These are phyloP conservation scores for Azemiops feae DNA, from an alignment of 2,113 vertebrate species.

Conservation along the genomic window DNA sequence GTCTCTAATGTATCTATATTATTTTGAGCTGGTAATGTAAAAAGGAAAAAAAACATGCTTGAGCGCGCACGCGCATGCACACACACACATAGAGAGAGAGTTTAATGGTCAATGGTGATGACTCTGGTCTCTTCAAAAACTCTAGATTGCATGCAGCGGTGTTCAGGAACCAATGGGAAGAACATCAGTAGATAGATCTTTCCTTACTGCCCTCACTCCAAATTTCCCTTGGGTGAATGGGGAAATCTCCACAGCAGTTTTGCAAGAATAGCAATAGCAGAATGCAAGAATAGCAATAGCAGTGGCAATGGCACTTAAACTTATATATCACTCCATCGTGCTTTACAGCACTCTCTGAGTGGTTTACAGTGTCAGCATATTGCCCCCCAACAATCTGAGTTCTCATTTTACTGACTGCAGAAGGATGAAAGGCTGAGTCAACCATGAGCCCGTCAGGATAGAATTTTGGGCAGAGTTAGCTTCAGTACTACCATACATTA, in stretches of 20 bases:
- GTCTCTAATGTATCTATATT: background rate
- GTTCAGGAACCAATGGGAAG: background rate
- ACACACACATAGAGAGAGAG: background rate
- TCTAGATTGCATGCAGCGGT: background rate
- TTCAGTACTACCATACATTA: background rate
- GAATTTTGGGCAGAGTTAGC: background rate
- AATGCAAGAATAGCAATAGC: background rate
- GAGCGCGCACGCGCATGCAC: background rate
- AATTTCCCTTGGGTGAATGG: background rate
- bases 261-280: background rate
- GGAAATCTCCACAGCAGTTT: background rate
- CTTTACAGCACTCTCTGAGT: background rate
- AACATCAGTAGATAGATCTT: background rate
- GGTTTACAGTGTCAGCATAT: background rate
- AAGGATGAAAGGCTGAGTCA: background rate
- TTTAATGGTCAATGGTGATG: background rate
- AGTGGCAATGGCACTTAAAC: background rate
- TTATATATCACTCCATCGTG: background rate
- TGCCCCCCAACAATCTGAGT: background rate
- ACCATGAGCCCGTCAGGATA: background rate
- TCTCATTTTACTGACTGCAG: background rate
- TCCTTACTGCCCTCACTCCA: background rate
- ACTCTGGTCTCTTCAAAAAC: background rate
- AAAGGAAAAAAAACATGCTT: background rate
- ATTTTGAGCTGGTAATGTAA: background rate